These are phyloP conservation scores for Aphaenogaster ashmeadi DNA, from an alignment of 1,140 invertebrate species.

Conservation along the genomic window DNA sequence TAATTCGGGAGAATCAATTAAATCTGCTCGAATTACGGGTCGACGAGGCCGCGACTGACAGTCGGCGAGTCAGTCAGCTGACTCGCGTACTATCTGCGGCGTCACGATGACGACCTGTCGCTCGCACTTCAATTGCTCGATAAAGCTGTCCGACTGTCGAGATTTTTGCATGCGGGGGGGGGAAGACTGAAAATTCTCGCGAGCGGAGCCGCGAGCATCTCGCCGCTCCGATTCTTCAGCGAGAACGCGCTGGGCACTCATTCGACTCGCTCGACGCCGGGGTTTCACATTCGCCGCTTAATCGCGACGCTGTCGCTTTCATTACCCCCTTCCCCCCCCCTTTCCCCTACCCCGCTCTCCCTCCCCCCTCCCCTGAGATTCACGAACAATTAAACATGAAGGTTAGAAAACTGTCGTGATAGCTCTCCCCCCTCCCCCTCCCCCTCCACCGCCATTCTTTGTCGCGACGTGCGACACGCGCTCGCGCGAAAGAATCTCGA, in stretches of 20 bases:
- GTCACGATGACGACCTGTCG: neutral
- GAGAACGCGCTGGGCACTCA: neutral
- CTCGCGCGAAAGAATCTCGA: neutral
- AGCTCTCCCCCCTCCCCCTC: neutral
- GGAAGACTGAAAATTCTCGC: neutral
- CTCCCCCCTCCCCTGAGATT: neutral
- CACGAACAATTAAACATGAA: slow-evolving; percentile 57
- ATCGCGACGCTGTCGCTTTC: slow-evolving; percentile 35
- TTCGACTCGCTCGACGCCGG: neutral
- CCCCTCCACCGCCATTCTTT: too few relatives aligned
- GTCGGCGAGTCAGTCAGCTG: neutral
- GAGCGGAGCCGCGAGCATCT: neutral
- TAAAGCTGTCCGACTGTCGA: too few relatives aligned
- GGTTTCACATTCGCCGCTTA: slow-evolving; percentile 11
- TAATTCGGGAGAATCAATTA: neutral
- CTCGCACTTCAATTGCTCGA: too few relatives aligned
- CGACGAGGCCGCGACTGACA: neutral
- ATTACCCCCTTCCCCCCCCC: neutral
- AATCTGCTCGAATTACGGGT: neutral
- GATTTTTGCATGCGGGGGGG: neutral
- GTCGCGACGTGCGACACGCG: neutral
- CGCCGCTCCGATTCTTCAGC: neutral
- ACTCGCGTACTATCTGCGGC: neutral
- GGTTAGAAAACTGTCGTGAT: slow-evolving; percentile 42
- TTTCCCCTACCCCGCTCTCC: too few relatives aligned